Conservation (phyloP, 2,113 vertebrate genomes). For the Peucedramus taeniatus region DNA sequence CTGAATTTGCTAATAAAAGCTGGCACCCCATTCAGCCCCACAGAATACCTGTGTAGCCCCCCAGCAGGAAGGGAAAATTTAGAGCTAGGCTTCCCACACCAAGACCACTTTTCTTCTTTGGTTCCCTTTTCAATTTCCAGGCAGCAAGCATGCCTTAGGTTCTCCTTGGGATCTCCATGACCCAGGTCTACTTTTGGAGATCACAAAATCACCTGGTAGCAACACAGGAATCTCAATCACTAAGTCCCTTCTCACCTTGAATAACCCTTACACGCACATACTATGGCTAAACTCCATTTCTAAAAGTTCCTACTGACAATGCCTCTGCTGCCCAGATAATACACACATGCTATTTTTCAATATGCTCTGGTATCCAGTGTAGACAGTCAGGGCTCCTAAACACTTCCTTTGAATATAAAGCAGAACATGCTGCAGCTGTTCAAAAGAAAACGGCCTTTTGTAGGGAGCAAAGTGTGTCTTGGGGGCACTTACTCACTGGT, state of each 20-base stretch:
- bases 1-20: background rate
- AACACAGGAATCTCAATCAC: background rate
- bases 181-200: background rate
- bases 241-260: background rate
- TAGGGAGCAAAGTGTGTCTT: background rate
- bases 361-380: background rate
- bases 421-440: background rate
- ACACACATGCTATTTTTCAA: background rate
- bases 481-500: background rate
- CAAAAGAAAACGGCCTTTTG: background rate
- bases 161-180: background rate
- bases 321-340: background rate
- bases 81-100: background rate
- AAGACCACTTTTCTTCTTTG: background rate
- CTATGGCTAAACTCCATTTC: background rate
- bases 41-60: accelerated
- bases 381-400: background rate
- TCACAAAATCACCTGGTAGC: background rate
- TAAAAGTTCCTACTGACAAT: background rate
- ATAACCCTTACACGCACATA: background rate
- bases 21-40: background rate
- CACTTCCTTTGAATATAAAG: background rate
- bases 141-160: background rate
- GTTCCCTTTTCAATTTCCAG: background rate
- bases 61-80: background rate